phyloP scores from a whole-genome alignment of 1,140 invertebrate species.

The Monomorium pharaonis region DNA sequence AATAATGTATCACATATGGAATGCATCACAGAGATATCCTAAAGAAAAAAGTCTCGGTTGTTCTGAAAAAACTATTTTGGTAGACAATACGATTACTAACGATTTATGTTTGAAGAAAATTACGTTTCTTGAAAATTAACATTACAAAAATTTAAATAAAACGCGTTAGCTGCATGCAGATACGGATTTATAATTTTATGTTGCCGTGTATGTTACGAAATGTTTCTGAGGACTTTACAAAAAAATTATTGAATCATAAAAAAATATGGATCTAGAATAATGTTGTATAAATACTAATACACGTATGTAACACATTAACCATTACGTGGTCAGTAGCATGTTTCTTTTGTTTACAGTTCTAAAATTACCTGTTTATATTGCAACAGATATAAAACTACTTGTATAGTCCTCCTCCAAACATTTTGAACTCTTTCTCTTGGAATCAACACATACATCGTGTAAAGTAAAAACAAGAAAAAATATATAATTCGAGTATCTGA shows the following conservation, averaged over 20 bases:
- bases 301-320: background rate
- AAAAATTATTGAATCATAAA: constrained; percentile 22
- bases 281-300: background rate
- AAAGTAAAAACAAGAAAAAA: constrained; percentile 28
- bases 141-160: background rate
- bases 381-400: constrained; percentile 15
- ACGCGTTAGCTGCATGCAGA: background rate
- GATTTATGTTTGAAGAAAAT: constrained; percentile 18
- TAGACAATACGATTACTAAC: constrained; percentile 5
- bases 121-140: constrained; percentile 25
- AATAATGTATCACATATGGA: constrained; percentile 14
- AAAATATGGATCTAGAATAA: constrained; percentile 1
- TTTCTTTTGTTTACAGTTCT: constrained; percentile 8
- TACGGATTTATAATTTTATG: constrained; percentile 12
- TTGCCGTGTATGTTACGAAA: constrained; percentile 9
- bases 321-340: background rate
- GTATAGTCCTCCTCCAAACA: constrained; percentile 38
- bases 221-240: constrained; percentile 33
- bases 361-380: constrained; percentile 19
- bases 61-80: constrained; percentile 22
- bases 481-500: constrained; percentile 56
- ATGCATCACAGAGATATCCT: constrained; percentile 31
- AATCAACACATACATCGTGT: constrained; percentile 21
- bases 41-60: background rate
- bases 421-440: constrained; percentile 34